Percentiles rank a stretch among this genome's conserved stretches.
phyloP scores from a whole-genome alignment of 2,797 vertebrate species.

The Cottoperca gobio region DNA sequence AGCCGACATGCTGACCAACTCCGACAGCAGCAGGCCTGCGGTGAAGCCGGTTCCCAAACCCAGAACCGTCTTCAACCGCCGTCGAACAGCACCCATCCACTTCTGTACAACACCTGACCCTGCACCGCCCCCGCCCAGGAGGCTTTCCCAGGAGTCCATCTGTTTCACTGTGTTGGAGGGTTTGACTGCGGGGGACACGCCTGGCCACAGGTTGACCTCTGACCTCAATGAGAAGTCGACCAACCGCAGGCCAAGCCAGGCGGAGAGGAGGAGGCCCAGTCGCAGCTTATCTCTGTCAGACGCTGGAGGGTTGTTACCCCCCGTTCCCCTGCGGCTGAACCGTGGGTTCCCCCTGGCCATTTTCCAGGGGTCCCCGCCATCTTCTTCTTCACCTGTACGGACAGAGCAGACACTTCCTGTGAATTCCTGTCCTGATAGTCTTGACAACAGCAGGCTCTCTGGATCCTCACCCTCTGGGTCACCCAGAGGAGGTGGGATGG shows the following conservation, averaged over 20 bases:
- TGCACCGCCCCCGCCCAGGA: slow-evolving; percentile 29
- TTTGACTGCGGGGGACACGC: slow-evolving; percentile 65
- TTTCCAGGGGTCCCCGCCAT: slow-evolving; percentile 38
- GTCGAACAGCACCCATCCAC: slow-evolving; percentile 56
- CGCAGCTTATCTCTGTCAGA: slow-evolving; percentile 62
- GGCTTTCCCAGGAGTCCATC: slow-evolving; percentile 71
- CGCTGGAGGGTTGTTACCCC: slow-evolving; percentile 57
- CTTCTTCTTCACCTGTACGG: slow-evolving; percentile 29
- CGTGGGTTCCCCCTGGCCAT: slow-evolving; percentile 33
- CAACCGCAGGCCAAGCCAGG: slow-evolving; percentile 23
- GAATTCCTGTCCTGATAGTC: slow-evolving; percentile 44
- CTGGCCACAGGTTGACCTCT: slow-evolving; percentile 1
- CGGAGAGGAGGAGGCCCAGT: slow-evolving; percentile 29
- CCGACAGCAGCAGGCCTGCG: not conserved
- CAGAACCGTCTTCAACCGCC: slow-evolving; percentile 90
- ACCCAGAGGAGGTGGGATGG: slow-evolving; percentile 67
- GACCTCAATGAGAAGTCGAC: slow-evolving; percentile 24
- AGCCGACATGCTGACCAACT: slow-evolving; percentile 60
- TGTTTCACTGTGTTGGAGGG: slow-evolving; percentile 78
- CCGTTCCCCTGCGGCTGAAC: slow-evolving; percentile 81
- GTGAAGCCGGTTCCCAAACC: slow-evolving; percentile 93
- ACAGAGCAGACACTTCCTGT: slow-evolving; percentile 30
- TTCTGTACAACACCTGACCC: slow-evolving; percentile 52
- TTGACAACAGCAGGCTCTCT: slow-evolving; percentile 59
- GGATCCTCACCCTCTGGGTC: slow-evolving; percentile 56